Conservation (phyloP, 2,888 invertebrate genomes). For the Phengaris arion region DNA sequence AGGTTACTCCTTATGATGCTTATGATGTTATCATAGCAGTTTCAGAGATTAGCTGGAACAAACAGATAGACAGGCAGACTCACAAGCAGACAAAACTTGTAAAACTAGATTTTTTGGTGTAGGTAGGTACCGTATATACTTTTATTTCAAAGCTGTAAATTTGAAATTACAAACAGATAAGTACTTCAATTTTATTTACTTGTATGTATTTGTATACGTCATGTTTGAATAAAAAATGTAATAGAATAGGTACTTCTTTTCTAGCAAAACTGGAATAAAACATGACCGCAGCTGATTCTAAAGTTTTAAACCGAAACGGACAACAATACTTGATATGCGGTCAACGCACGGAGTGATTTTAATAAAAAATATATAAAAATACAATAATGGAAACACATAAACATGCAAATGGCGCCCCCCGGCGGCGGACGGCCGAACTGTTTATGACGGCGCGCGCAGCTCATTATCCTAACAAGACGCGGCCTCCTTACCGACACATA, state of each 20-base stretch:
- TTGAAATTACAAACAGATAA: too few species aligned
- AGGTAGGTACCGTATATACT: too few species aligned
- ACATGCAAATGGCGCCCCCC: constrained; percentile 73
- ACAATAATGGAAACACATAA: constrained; percentile 61
- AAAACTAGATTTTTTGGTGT: too few species aligned
- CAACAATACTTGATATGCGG: constrained; percentile 29
- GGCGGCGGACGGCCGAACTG: constrained; percentile 64
- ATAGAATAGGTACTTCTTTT: background rate
- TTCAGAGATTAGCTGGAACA: too few species aligned
- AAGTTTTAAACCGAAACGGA: background rate
- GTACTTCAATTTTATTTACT: too few species aligned
- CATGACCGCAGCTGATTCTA: background rate
- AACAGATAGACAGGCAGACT: too few species aligned
- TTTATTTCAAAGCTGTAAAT: too few species aligned
- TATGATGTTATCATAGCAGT: too few species aligned
- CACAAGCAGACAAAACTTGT: too few species aligned
- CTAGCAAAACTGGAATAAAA: background rate
- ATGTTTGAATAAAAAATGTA: too few species aligned
- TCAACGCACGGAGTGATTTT: constrained; percentile 48
- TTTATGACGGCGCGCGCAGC: constrained; percentile 72
- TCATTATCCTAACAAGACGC: constrained; percentile 77
- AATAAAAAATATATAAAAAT: constrained; percentile 44
- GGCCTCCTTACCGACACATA: constrained; percentile 72
- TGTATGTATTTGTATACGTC: too few species aligned
- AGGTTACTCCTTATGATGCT: too few species aligned